These are phyloP conservation scores for Argentina silus DNA, from an alignment of 2,797 vertebrate species.

Conservation along the genomic window DNA sequence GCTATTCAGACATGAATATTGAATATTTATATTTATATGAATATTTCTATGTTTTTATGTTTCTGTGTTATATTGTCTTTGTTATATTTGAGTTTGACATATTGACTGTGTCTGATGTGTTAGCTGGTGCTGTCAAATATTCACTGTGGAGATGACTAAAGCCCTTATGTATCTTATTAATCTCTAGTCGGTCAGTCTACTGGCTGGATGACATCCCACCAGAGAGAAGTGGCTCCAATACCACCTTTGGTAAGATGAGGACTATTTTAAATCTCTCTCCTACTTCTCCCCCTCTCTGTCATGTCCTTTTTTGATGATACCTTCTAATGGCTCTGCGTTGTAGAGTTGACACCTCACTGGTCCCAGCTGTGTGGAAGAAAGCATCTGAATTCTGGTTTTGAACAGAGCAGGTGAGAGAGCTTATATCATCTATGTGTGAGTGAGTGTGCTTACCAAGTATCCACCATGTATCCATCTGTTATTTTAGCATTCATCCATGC, in stretches of 20 bases:
- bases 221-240: slow-evolving; percentile 35
- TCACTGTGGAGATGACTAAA: no score
- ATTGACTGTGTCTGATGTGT: background rate
- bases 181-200: slow-evolving; percentile 71
- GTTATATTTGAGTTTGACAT: no score
- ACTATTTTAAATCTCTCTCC: background rate
- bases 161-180: slow-evolving; percentile 4
- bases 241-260: slow-evolving; percentile 53
- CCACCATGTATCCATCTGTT: no score
- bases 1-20: background rate
- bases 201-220: slow-evolving; percentile 72
- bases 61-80: background rate
- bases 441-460: background rate
- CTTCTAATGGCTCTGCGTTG: background rate
- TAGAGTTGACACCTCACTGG: slow-evolving; percentile 70
- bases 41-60: background rate
- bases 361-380: slow-evolving; percentile 59
- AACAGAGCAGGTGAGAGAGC: slow-evolving; percentile 61
- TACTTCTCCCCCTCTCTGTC: background rate
- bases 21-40: no score
- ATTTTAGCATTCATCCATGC: no score
- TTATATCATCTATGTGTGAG: slow-evolving; percentile 4
- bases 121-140: no score
- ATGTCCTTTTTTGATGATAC: slow-evolving; percentile 18
- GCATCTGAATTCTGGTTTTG: slow-evolving; percentile 29